Evolutionary conservation across 2,113 vertebrate genomes (phyloP), one percentile per base, ranked within the genome.

Genomic region (Nipponia nippon): DNA sequence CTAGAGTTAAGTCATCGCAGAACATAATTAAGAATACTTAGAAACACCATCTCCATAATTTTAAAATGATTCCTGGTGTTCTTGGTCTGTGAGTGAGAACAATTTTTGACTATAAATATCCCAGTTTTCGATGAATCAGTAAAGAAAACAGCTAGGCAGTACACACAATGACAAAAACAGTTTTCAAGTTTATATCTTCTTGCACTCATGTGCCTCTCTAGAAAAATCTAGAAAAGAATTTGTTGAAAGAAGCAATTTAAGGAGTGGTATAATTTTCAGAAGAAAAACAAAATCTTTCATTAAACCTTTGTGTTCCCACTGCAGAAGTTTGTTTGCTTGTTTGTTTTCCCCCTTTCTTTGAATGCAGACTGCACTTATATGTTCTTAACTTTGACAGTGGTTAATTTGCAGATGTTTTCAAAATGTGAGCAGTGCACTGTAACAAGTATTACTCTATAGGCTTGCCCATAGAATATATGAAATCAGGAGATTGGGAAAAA

Each of bases 321-420:
- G 4, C 13, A 85, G 42, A 76, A 59, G 4, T 34, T 65, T 69
- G 7, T 62, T 72, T 89, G 4, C 36, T 89, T 56, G 5, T 26
- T 77, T 73, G 11, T 55, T 91, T 93, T 70, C 3, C 6, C 8
- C 4, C 16, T 90, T 94, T 89, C 26, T 90, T 81, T 89, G 53
- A 83, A 76, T 62, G 59, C 11, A 89, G 16, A 46, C 16, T 82
- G 26, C 9, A 42, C 3, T 20, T 55, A 16, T 3, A 36, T 36
- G 7, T 82, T 73, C 58, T 59, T 65, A 81, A 46, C 20, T 82
- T 87, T 89, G n/a, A n/a, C 46, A 46, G 29, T 1, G 0, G 23
- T 72, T 93, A 85, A 92, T 96, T 80, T 95, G 38, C 34, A 87
- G 34, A 40, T 50, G 16, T 77, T 95, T 91, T 69, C 84, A 90